Conservation (phyloP, 2,888 invertebrate species). For the Thysanoteuthis rhombus region DNA sequence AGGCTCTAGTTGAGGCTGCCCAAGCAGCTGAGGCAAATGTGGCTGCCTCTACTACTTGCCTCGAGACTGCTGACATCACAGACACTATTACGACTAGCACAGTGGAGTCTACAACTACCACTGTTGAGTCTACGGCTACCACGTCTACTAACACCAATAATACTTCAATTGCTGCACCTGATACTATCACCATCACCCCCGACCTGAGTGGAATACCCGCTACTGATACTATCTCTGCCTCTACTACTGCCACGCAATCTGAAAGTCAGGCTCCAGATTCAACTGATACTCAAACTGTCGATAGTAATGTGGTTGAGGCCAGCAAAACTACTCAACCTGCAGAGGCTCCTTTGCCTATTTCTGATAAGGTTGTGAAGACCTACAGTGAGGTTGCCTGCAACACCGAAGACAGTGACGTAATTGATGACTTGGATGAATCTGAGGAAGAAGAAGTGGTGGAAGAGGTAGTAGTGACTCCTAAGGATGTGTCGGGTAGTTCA, state of each 20-base stretch:
- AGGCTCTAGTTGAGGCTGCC: not conserved
- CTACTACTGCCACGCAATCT: not conserved
- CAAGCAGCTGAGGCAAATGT: not conserved
- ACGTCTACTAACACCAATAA: not conserved
- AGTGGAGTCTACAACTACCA: not conserved
- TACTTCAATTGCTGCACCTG: not conserved
- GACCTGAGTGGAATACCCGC: not conserved
- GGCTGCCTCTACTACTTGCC: not conserved
- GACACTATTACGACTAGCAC: not conserved
- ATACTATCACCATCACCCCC: not conserved
- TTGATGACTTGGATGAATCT: conserved; percentile 19
- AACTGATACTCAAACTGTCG: not conserved
- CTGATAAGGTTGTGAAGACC: not conserved
- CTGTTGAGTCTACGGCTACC: not conserved
- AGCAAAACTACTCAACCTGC: not conserved
- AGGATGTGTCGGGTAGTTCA: not conserved
- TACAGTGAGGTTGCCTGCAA: conserved; percentile 27
- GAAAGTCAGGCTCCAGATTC: not conserved
- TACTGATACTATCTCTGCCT: not conserved
- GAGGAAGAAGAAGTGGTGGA: not conserved
- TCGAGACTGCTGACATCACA: not conserved
- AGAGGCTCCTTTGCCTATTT: no score
- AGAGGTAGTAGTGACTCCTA: not conserved
- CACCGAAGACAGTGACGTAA: not conserved
- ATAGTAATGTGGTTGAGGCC: not conserved